Base-by-base conservation (phyloP, 1,140 invertebrate genomes). In the Druon quercuslanigerum region DNA sequence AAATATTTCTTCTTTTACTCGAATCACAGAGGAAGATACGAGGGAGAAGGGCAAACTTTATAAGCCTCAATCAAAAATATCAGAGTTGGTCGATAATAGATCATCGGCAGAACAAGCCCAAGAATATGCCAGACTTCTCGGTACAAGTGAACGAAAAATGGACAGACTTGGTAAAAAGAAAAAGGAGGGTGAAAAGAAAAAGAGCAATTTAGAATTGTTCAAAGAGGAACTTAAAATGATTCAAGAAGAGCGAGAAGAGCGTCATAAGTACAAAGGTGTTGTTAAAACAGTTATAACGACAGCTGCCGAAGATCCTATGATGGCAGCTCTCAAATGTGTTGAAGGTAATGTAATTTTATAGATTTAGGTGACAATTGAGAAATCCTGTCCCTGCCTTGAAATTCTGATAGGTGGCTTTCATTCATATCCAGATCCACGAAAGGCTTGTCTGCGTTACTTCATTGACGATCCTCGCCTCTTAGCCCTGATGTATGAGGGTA, bases 151-250 rank as follows among this genome's bases (percentile, higher is more conserved):
- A 79, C 91, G 93, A 51, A 94, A 95, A 86, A 88, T 93, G 17
- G 96, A 96, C 74, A 92, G 92, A 82, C 92, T 93, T 54, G 92
- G 94, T 3, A 96, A 96, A 83, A 97, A 97, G 87, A 97, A 97
- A 89, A 94, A 94, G 85, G 94, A 95, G 87, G 93, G 95, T 51
- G 96, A 97, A 82, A 98, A 98, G 86, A 98, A 98, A 87, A 99
- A 99, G 87, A 99, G 97, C 83, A 99, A 99, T 92, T 92, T 99
- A 74, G 99, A 99, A 89, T 90, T 97, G 3, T 99, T 99, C 84
- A 99, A 99, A 90, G 98, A 99, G 89, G 97, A 98, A 90, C 87
- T 98, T 33, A 95, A 96, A 92, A 95, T 97, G 91, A 98, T 98
- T 75, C 98, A 99, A 93, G 97, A 99, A 91, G 98, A 99, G 90